A percentile compares a stretch with the other conserved stretches of the same genome.
phyloP scores from a whole-genome alignment of 2,888 invertebrate species.

The Drosophila mayaguana region DNA sequence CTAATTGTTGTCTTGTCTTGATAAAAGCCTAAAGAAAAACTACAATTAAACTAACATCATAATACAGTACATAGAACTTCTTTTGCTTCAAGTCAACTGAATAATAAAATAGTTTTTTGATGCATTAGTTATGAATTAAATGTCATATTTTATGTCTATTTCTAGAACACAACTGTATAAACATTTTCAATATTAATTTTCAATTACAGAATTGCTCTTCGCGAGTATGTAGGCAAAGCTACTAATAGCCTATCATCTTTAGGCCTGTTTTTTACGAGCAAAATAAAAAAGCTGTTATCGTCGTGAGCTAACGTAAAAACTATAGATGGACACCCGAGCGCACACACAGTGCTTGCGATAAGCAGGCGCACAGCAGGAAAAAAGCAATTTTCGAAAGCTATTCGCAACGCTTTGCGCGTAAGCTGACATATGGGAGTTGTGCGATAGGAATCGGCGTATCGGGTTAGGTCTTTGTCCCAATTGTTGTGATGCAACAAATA shows the following conservation, averaged over 20 bases:
- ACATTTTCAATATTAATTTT: neutral
- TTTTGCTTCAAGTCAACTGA: no score
- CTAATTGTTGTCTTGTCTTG: no score
- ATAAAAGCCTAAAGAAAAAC: no score
- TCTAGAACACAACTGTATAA: neutral
- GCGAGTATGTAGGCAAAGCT: neutral
- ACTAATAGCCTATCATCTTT: neutral
- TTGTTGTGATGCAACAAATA: conserved; percentile 8
- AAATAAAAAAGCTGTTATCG: conserved; percentile 3
- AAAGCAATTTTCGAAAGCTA: conserved; percentile 21
- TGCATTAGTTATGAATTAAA: no score
- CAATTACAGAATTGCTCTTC: neutral
- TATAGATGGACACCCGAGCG: neutral
- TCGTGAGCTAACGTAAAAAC: conserved; percentile 9
- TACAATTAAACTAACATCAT: no score
- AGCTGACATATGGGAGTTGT: conserved; percentile 13
- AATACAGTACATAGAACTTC: no score
- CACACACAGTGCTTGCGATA: neutral
- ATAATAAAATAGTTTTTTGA: no score
- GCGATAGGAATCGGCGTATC: neutral
- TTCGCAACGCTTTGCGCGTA: conserved; percentile 1
- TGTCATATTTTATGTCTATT: neutral
- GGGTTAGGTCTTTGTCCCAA: neutral
- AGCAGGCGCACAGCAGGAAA: neutral
- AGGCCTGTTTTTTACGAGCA: neutral